Percentiles rank a stretch among this genome's conserved stretches.
Evolutionary conservation across 1,140 invertebrate genomes (phyloP).

Genomic region (Lasaia peninsularis): DNA sequence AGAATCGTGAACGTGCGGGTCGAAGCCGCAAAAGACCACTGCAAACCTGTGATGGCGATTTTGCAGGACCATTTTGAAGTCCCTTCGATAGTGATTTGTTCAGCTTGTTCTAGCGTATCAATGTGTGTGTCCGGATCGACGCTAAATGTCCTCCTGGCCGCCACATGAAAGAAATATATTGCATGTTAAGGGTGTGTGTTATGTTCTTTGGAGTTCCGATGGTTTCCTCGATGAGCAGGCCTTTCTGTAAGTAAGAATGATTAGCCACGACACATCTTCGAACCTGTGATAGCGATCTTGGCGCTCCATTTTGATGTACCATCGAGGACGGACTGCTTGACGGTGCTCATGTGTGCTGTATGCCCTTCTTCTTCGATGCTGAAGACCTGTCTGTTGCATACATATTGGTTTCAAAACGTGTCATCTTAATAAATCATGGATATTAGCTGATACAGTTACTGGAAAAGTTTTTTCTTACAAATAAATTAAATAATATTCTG

Average conservation of each 20-base stretch:
- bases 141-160: slow-evolving; percentile 93
- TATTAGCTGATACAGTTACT: too few relatives aligned
- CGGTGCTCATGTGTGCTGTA: slow-evolving; percentile 96
- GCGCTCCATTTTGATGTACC: slow-evolving; percentile 99
- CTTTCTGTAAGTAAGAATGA: slow-evolving; percentile 26
- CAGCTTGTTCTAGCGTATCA: slow-evolving; percentile 98
- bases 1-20: slow-evolving; percentile 88
- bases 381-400: slow-evolving; percentile 92
- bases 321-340: slow-evolving; percentile 99
- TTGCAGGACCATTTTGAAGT: slow-evolving; percentile 99
- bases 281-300: slow-evolving; percentile 99
- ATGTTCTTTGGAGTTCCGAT: slow-evolving; percentile 28
- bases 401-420: slow-evolving; percentile 50
- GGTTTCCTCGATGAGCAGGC: slow-evolving; percentile 16
- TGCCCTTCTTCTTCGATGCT: slow-evolving; percentile 96
- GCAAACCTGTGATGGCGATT: slow-evolving; percentile 97
- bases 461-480: too few relatives aligned
- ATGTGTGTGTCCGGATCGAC: slow-evolving; percentile 99
- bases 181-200: slow-evolving; percentile 57
- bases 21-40: slow-evolving; percentile 69
- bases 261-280: slow-evolving; percentile 77
- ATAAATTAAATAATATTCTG: too few relatives aligned
- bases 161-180: slow-evolving; percentile 77
- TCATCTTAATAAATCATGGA: background rate
- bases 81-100: slow-evolving; percentile 98